Evolutionary conservation across 1,140 invertebrate genomes (phyloP).

Genomic region (Nasonia longicornis): DNA sequence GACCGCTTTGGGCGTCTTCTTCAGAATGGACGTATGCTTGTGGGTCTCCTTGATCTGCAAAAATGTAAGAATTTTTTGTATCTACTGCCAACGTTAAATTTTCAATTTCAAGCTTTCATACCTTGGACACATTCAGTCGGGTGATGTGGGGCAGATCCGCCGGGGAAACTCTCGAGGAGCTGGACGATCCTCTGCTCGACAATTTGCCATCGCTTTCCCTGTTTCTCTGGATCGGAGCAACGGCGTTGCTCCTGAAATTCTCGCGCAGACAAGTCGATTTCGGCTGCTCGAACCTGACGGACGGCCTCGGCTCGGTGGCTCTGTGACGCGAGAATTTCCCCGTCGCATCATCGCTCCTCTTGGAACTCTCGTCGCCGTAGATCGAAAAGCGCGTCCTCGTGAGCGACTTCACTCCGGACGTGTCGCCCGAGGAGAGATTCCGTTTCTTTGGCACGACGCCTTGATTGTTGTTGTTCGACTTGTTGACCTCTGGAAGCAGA

Average conservation of each 20-base stretch:
- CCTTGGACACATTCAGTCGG: slow-evolving; percentile 11
- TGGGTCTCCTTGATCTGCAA: slow-evolving; percentile 37
- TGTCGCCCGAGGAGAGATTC: neutral
- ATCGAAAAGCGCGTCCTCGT: neutral
- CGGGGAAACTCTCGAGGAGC: neutral
- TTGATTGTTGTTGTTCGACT: neutral
- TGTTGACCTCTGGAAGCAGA: slow-evolving; percentile 1
- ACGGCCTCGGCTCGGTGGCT: neutral
- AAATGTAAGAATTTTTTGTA: neutral
- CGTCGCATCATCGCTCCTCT: neutral
- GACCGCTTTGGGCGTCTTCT: neutral
- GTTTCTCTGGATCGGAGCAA: neutral
- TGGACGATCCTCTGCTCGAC: neutral
- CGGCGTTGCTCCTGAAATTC: too few relatives aligned
- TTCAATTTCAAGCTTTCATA: neutral
- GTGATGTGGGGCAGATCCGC: slow-evolving; percentile 26
- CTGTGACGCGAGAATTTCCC: neutral
- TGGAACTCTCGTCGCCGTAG: slow-evolving; percentile 11
- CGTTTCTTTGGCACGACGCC: neutral
- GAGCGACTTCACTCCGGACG: neutral
- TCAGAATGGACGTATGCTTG: neutral
- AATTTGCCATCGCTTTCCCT: neutral
- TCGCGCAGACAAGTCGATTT: too few relatives aligned
- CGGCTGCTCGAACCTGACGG: neutral
- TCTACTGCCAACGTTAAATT: too few relatives aligned